Conservation (phyloP, 1,140 invertebrate species). For the Leptinotarsa undecemlineata region DNA sequence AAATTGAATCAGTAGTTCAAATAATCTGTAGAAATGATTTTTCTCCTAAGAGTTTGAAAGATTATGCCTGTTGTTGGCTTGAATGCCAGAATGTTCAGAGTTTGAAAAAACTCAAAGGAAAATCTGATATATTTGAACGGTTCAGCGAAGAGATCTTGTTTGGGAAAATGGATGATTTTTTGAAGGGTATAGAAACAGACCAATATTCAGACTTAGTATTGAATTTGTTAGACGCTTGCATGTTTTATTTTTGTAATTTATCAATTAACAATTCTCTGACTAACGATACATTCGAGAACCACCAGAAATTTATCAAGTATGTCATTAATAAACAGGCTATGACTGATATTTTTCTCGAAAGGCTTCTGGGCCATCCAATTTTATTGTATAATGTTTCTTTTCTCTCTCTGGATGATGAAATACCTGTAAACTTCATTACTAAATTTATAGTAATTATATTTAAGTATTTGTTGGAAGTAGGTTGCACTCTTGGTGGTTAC, state of each 20-base stretch:
- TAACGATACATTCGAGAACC: conserved; percentile 17
- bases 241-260: conserved; percentile 43
- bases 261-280: conserved; percentile 4
- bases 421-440: conserved; percentile 52
- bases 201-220: conserved; percentile 35
- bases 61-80: conserved; percentile 33
- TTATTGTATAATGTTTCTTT: conserved; percentile 62
- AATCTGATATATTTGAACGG: conserved; percentile 27
- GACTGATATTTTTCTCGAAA: conserved; percentile 22
- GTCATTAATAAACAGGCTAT: conserved; percentile 23
- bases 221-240: conserved; percentile 40
- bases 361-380: conserved; percentile 33
- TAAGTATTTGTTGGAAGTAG: conserved; percentile 49
- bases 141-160: conserved; percentile 36
- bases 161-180: conserved; percentile 21
- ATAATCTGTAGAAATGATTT: conserved; percentile 27
- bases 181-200: conserved; percentile 11
- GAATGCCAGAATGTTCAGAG: background rate
- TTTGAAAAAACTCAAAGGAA: conserved; percentile 38
- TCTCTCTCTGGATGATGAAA: conserved; percentile 53
- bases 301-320: conserved; percentile 13
- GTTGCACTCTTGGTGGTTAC: conserved; percentile 46
- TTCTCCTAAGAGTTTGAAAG: conserved; percentile 24
- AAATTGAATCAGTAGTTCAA: conserved; percentile 12
- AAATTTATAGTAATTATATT: conserved; percentile 57